Base-by-base conservation (phyloP, 2,888 invertebrate species). In the Phasia obesa region DNA sequence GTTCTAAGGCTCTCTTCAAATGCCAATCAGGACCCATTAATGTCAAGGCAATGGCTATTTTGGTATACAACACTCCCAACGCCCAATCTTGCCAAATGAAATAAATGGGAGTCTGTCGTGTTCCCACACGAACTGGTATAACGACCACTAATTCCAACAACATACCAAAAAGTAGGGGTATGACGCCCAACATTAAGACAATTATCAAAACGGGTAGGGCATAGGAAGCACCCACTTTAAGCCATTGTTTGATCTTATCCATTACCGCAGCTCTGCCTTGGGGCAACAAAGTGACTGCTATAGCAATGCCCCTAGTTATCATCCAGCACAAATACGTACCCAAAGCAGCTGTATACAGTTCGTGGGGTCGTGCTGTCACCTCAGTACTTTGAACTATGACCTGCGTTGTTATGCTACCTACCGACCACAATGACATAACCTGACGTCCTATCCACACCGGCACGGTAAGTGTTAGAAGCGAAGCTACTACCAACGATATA, bases 1-100 rank as follows among this genome's bases (percentile, higher is more conserved):
- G 94, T 90, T 99, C 99, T 60, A 99, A 95, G 0, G 97, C 97
- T 3, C 96, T 93, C 71, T 98, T 95, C 87, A 99, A 92, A 90
- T 96, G 95, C 96, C 98, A 98, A 92, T 99, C 99, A 7, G 99
- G 98, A 0, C 98, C 98, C 98, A 99, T 99, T 95, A 99, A 96
- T 0, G 97, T 97, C 25, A 98, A 93, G 0, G 98, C 99, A 88
- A 98, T 97, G 17, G 98, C 96, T 75, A 99, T 99, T 93, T 99
- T 99, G 1, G 98, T 98, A 90, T 99, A 99, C 0, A 99, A 93
- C 13, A 99, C 98, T 25, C 99, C 99, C 27, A 99, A 92, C 0
- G 99, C 99, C 99, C 99, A 99, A 92, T 99, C 98, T 87, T 99
- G 97, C 96, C 96, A 97, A 64, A 97, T 93, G 89, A 97, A 97